Base-by-base conservation (phyloP, 2,888 invertebrate genomes). In the Nysson spinosus region DNA sequence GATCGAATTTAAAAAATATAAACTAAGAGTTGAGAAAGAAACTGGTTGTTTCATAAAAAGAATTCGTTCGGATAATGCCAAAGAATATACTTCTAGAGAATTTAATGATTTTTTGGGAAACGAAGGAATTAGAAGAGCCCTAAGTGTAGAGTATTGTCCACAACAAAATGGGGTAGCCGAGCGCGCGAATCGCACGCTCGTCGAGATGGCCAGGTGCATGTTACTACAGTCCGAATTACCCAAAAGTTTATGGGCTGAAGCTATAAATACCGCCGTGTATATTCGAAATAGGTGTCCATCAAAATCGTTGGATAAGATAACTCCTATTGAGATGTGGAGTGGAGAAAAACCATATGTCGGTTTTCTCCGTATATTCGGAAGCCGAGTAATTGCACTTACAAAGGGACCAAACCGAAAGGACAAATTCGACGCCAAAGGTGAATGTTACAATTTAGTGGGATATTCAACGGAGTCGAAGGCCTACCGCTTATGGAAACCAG, bases 31-130 rank as follows among this genome's bases (percentile, higher is more conserved):
- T 4, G 44, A 44, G 11, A 17, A 30, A 0, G 4, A 4, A 0
- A 44, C 44, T 3, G 44, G 44, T 1, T 30, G 11, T 19, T 9
- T 2, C 7, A 44, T 44, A 28, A 44, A 44, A 30, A 12, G 9
- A 7, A 17, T 44, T 17, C 17, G 17, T n/a, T 19, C 30, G 1
- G 44, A 44, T 17, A 44, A 44, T 6, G 44, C 30, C 3, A 28
- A 30, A 17, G 44, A 44, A 30, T 44, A 44, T n/a, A 1, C 6
- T 1, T 7, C 1, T 24, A 5, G 24, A 5, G 24, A 24, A 9
- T 24, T 24, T 9, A 9, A 24, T 24, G 24, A 24, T 7, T 24
- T 24, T 24, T 24, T 24, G 24, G 9, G 9, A 1, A 2, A 24
- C 6, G 9, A 2, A 1, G 24, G 24, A 5, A 24, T 24, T 2